A percentile compares a stretch with the other conserved stretches of the same genome.
Conservation (phyloP, 2,113 vertebrate genomes). For the Cheirogaleus medius region DNA sequence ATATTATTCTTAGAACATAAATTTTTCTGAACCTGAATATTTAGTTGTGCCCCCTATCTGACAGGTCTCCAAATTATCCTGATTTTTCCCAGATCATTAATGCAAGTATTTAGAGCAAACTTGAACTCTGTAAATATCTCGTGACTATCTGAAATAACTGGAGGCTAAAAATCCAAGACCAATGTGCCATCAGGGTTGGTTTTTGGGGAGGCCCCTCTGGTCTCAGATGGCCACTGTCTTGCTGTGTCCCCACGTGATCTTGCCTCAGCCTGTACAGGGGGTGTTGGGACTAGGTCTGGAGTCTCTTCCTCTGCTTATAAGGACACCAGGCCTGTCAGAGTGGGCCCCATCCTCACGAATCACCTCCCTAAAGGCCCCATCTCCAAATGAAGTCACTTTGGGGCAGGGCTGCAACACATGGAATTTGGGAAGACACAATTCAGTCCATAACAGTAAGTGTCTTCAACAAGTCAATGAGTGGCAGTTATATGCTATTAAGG, state of each 20-base stretch:
- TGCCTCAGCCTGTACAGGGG: background rate
- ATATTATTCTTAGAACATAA: background rate
- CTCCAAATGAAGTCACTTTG: background rate
- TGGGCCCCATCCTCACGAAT: background rate
- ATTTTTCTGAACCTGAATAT: background rate
- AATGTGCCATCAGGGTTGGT: background rate
- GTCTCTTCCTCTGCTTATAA: background rate
- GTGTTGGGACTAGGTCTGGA: background rate
- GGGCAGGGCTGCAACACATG: background rate
- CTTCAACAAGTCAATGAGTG: background rate
- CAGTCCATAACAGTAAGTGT: background rate
- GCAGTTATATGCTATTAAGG: background rate
- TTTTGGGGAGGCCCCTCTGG: background rate
- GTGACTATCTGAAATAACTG: background rate
- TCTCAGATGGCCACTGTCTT: background rate
- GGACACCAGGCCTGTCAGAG: background rate
- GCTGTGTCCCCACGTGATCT: background rate
- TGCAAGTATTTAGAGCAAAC: background rate
- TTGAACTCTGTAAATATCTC: background rate
- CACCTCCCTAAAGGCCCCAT: background rate
- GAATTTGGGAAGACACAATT: background rate
- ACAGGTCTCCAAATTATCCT: background rate
- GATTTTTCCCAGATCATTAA: background rate
- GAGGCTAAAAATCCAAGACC: background rate
- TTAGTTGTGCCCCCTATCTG: background rate